Base-by-base conservation (phyloP, 1,140 invertebrate species). In the Trachelipus rathkii region DNA sequence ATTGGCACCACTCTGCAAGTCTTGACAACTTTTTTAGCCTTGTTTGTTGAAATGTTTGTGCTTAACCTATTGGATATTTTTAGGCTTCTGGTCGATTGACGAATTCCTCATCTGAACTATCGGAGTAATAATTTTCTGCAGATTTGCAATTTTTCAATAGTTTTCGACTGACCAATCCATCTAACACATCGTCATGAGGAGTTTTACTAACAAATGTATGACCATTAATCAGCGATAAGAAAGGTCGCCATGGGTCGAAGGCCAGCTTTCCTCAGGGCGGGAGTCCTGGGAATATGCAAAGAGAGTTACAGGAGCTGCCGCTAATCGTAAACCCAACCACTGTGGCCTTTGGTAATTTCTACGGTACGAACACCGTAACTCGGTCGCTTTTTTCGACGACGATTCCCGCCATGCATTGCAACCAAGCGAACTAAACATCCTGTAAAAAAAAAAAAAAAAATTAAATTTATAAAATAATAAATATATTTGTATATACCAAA, bases 321-420 rank as follows among this genome's bases (percentile, higher is more conserved):
- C 93, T 95, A 80, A 96, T 95, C 13, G 94, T 96, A 83, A 96
- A 96, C 8, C 94, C 94, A 85, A 93, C 94, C 94, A 82, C 93
- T 92, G 76, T 89, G 87, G 1, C 95, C 93, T 74, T 95, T 87
- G 0, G 89, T 87, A 10, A 97, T 89, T 82, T 97, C 93, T 21
- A 97, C 92, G 4, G 91, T 92, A 71, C 93, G 89, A 19, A 95
- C 91, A 7, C 91, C 91, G 83, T 93, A 90, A 82, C 90, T 92
- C 7, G 91, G 89, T 66, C 92, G 87, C 84, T 93, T 93, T 85
- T 94, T 93, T 80, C 92, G 88, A 77, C 92, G 86, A 80, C 92
- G 87, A 82, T 89, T 90, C 67, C 76, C 72, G n/a, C n/a, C n/a
- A 43, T 50, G 46, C 46, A 50, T 50, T 50, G 46, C 46, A 50